Conservation (phyloP, 2,888 invertebrate genomes). For the Pammene aurita region DNA sequence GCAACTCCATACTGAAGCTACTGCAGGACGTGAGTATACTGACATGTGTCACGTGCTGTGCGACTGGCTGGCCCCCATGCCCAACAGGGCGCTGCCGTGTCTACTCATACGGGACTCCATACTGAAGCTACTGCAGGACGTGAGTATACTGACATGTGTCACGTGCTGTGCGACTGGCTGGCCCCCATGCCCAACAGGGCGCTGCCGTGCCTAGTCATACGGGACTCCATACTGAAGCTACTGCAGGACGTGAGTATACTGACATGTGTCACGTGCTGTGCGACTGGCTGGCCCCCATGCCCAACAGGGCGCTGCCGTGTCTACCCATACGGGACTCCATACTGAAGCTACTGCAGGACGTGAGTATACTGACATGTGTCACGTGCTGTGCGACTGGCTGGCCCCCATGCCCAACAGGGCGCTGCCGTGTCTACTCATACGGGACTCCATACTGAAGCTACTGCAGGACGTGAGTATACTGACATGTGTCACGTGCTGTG, state of each 20-base stretch:
- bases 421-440: slow-evolving; percentile 96
- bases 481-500: slow-evolving; percentile 88
- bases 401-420: slow-evolving; percentile 99
- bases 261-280: slow-evolving; percentile 88
- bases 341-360: slow-evolving; percentile 85
- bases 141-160: slow-evolving; percentile 2
- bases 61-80: slow-evolving; percentile 99
- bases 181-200: slow-evolving; percentile 99
- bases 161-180: slow-evolving; percentile 97
- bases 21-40: slow-evolving; percentile 58
- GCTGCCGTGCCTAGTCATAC: slow-evolving; percentile 96
- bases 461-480: slow-evolving; percentile 58
- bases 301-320: slow-evolving; percentile 97
- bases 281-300: slow-evolving; percentile 99
- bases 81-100: slow-evolving; percentile 97
- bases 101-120: slow-evolving; percentile 95
- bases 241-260: slow-evolving; percentile 58
- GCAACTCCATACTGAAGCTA: slow-evolving; percentile 92
- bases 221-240: slow-evolving; percentile 92
- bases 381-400: slow-evolving; percentile 97
- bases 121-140: slow-evolving; percentile 85
- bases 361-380: slow-evolving; percentile 2
- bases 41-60: slow-evolving; percentile 88
- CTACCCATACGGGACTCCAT: slow-evolving; percentile 95
- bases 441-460: slow-evolving; percentile 92